These are phyloP conservation scores for Erythrolamprus reginae DNA, from an alignment of 2,113 vertebrate genomes.

Conservation along the genomic window DNA sequence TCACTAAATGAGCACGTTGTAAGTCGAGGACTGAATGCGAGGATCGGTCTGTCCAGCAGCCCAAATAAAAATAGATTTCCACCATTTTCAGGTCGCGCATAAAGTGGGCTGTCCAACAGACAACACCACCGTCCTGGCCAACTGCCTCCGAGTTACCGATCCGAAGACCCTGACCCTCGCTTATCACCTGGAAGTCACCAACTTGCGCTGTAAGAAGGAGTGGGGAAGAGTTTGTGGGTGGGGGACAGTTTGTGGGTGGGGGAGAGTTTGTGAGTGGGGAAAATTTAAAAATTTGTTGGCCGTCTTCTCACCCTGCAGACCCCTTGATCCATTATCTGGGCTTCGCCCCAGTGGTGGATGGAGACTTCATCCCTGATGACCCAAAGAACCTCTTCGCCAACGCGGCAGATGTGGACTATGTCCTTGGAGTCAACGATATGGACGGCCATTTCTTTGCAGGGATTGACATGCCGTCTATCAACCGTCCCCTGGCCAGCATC, in stretches of 20 bases:
- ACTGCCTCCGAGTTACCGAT: constrained; percentile 76
- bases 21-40: too few species aligned
- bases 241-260: background rate
- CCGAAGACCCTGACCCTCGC: constrained; percentile 73
- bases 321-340: constrained; percentile 72
- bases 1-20: too few species aligned
- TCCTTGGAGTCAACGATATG: constrained; percentile 85
- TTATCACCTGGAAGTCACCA: constrained; percentile 54
- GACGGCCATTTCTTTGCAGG: constrained; percentile 82
- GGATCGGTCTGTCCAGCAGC: background rate
- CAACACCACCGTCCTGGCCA: constrained; percentile 57
- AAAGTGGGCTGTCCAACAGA: constrained; percentile 78
- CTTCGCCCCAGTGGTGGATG: constrained; percentile 79
- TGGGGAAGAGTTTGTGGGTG: rapidly evolving
- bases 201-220: constrained; percentile 64
- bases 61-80: background rate
- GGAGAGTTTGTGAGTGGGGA: rapidly evolving
- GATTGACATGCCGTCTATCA: constrained; percentile 75
- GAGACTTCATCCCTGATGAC: constrained; percentile 83
- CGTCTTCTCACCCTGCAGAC: constrained; percentile 57
- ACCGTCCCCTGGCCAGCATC: constrained; percentile 61
- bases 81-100: constrained; percentile 72
- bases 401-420: constrained; percentile 79
- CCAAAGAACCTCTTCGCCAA: constrained; percentile 80
- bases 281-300: too few species aligned